phyloP scores from a whole-genome alignment of 2,113 vertebrate species.

The Neolamprologus sp. region DNA sequence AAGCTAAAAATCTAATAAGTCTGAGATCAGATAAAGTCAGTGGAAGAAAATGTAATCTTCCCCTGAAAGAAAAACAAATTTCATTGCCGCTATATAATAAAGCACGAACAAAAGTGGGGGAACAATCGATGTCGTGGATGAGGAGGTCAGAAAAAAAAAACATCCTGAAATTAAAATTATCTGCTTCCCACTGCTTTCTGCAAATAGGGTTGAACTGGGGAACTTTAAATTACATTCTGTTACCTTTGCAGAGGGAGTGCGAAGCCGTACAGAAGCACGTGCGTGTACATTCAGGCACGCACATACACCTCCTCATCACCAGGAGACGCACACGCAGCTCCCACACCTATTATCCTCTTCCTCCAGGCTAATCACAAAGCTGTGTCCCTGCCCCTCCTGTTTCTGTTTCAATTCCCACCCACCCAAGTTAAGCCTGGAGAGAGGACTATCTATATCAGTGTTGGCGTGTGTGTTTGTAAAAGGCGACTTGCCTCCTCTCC shows the following conservation, averaged over 20 bases:
- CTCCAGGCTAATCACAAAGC: conserved; percentile 10
- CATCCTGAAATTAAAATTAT: conserved; percentile 16
- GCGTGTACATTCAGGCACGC: neutral
- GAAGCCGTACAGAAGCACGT: neutral
- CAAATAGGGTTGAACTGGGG: conserved; percentile 3
- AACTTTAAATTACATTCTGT: neutral
- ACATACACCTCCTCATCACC: neutral
- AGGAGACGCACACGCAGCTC: neutral
- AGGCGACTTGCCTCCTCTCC: neutral
- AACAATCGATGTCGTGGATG: neutral
- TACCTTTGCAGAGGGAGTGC: neutral
- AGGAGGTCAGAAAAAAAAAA: neutral
- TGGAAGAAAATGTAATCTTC: neutral
- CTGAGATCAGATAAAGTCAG: neutral
- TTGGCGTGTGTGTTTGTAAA: neutral
- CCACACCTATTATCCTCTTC: conserved; percentile 18
- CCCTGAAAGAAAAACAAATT: neutral
- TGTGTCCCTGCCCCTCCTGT: conserved; percentile 13
- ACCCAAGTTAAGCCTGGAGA: conserved; percentile 4
- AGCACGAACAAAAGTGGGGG: neutral
- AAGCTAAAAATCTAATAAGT: neutral
- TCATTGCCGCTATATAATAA: neutral
- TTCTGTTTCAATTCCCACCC: conserved; percentile 8
- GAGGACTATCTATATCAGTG: neutral
- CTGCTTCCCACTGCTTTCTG: neutral